Evolutionary conservation across 2,888 invertebrate genomes (phyloP), one percentile per base, ranked within the genome.

Genomic region (Diploptera punctata): DNA sequence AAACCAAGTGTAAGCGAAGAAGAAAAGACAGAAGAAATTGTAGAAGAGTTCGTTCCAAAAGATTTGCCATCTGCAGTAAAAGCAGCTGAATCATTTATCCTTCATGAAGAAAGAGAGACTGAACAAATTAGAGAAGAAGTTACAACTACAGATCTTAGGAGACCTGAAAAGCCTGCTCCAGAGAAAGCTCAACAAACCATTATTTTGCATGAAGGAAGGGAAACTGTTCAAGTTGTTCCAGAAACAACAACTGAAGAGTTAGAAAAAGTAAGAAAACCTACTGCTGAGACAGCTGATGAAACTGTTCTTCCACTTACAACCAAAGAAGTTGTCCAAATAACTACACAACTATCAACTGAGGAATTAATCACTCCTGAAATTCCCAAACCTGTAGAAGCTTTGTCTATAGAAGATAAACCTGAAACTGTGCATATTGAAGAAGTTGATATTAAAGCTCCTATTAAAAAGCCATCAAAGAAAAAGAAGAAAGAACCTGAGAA

Each of bases 1-100:
- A 76, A 77, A 75, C 74, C 78, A 29, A 77, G 72, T 65, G 78
- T 76, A 69, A 78, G 75, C 68, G 76, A 68, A 71, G 77, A 77
- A 49, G 70, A 72, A 19, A 68, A 67, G 44, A 43, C 77, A 26
- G 78, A 68, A 44, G 71, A 70, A n/a, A 13, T 61, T 9, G 31
- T 52, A 29, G 71, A 61, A 68, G 67, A 54, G 26, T 38, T 47
- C 4, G 19, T 29, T 33, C 52, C 49, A 70, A 61, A 52, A 33
- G 18, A 49, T 38, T 18, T 70, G 13, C 29, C 62, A 3, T 21
- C 24, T n/a, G 21, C 9, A 13, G 29, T 44, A 29, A 47, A 44
- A 21, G 65, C 65, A 9, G 47, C 31, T 26, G 65, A 65, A 26
- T 65, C 65, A 16, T 29, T 65, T 19, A 44, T 47, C 18, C 1